phyloP scores from a whole-genome alignment of 2,113 vertebrate species.

The Psilopogon haemacephalus region DNA sequence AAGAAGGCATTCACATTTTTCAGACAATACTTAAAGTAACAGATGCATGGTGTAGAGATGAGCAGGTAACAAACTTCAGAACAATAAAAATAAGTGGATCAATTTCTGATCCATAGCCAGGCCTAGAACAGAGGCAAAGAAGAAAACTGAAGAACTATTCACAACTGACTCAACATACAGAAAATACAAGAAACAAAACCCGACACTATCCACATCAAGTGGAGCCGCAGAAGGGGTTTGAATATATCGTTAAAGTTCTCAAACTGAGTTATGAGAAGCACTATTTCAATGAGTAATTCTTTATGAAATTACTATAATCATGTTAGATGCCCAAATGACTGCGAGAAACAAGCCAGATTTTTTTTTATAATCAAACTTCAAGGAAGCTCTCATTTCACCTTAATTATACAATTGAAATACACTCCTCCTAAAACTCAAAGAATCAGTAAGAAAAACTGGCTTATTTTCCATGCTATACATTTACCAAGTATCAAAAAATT shows the following conservation, averaged over 20 bases:
- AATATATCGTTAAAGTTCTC: neutral
- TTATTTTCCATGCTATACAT: neutral
- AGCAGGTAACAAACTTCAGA: neutral
- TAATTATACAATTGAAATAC: neutral
- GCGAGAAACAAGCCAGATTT: neutral
- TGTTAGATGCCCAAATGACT: neutral
- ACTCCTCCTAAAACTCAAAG: neutral
- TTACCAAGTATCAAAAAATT: neutral
- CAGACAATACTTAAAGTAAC: neutral
- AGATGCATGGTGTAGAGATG: neutral
- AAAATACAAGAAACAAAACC: neutral
- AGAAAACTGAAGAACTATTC: neutral
- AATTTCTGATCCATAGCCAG: neutral
- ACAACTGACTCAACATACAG: neutral
- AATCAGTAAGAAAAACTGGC: neutral
- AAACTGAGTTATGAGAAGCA: neutral
- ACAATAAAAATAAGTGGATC: neutral
- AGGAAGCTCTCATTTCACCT: neutral
- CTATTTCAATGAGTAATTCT: neutral
- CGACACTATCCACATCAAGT: neutral
- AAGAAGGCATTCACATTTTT: neutral
- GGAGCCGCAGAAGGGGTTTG: neutral
- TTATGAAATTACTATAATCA: neutral
- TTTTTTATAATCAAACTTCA: neutral
- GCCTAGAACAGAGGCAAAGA: neutral